Evolutionary conservation across 35 echinoderm and acorn worm species (phyloP).

Genomic region (Stichopus chloronotus): DNA sequence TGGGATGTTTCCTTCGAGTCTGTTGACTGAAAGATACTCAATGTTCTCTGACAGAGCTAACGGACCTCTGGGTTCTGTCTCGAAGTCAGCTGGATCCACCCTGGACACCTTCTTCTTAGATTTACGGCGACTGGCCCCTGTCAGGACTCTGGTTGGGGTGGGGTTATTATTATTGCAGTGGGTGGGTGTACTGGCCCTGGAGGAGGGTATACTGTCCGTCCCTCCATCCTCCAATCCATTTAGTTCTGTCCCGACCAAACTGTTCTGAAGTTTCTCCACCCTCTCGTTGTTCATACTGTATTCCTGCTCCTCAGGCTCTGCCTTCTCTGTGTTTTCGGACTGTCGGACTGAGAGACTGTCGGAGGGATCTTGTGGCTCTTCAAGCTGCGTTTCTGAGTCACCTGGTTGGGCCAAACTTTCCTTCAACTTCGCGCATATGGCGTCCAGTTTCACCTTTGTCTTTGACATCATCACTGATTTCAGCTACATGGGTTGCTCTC

Average conservation of each 20-base stretch:
- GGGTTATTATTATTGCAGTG: conserved; percentile 57
- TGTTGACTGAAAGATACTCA: background rate
- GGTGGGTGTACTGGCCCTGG: conserved; percentile 53
- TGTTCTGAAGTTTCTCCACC: background rate
- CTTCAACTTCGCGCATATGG: conserved; percentile 88
- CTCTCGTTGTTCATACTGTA: conserved; percentile 29
- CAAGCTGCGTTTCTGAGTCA: background rate
- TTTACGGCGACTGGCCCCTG: conserved; percentile 52
- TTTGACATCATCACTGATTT: conserved; percentile 72
- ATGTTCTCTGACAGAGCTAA: conserved; percentile 22
- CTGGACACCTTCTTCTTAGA: conserved; percentile 42
- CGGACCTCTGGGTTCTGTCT: background rate
- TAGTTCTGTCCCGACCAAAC: background rate
- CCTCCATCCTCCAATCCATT: conserved; percentile 47
- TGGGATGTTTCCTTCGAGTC: conserved; percentile 1
- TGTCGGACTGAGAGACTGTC: conserved; percentile 3
- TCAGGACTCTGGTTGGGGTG: conserved; percentile 15
- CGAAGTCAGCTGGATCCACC: conserved; percentile 8
- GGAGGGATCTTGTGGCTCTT: background rate
- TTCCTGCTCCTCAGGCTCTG: background rate
- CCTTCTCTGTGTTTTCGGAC: conserved; percentile 8
- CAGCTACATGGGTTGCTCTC: background rate
- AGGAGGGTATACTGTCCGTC: conserved; percentile 47
- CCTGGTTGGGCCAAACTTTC: conserved; percentile 66
- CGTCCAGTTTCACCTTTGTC: conserved; percentile 85